Percentiles rank a stretch among this genome's conserved stretches.
These are phyloP conservation scores for Mesorhabditis sp. DNA, from an alignment of 2,888 invertebrate genomes.

Conservation along the genomic window DNA sequence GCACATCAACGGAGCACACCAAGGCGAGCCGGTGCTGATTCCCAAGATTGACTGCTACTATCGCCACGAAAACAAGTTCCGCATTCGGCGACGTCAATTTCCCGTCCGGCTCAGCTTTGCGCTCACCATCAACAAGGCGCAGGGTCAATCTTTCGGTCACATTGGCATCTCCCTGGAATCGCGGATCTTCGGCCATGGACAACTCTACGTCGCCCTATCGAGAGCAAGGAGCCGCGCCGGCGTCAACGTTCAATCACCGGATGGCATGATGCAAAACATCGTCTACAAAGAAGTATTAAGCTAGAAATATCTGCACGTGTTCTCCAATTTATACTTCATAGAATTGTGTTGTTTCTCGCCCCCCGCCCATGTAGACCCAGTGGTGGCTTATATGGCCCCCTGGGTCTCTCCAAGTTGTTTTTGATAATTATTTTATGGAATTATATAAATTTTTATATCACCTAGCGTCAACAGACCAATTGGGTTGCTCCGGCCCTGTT, in stretches of 20 bases:
- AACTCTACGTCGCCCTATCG: constrained; percentile 9
- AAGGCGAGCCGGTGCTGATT: constrained; percentile 7
- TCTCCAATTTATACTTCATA: too few relatives aligned
- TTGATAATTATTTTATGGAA: too few relatives aligned
- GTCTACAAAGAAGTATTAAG: constrained; percentile 9
- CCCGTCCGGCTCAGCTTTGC: constrained; percentile 25
- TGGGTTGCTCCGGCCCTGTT: too few relatives aligned
- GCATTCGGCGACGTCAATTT: constrained; percentile 39
- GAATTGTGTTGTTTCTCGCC: too few relatives aligned
- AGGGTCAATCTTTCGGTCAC: constrained; percentile 32
- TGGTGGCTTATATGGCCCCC: too few relatives aligned
- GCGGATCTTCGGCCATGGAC: constrained; percentile 5
- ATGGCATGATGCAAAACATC: constrained; percentile 4
- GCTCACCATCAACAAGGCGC: constrained; percentile 36
- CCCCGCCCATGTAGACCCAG: too few relatives aligned
- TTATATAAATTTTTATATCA: too few relatives aligned
- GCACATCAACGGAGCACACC: not conserved
- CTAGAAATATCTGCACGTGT: too few relatives aligned
- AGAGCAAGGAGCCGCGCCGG: constrained; percentile 7
- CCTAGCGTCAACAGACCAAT: too few relatives aligned
- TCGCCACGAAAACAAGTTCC: constrained; percentile 42
- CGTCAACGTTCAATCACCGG: not conserved
- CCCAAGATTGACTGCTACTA: constrained; percentile 9
- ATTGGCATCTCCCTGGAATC: constrained; percentile 18
- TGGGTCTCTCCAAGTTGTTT: too few relatives aligned